These are phyloP conservation scores for Lissocephala sabroskyi DNA, from an alignment of 2,888 invertebrate genomes.

Conservation along the genomic window DNA sequence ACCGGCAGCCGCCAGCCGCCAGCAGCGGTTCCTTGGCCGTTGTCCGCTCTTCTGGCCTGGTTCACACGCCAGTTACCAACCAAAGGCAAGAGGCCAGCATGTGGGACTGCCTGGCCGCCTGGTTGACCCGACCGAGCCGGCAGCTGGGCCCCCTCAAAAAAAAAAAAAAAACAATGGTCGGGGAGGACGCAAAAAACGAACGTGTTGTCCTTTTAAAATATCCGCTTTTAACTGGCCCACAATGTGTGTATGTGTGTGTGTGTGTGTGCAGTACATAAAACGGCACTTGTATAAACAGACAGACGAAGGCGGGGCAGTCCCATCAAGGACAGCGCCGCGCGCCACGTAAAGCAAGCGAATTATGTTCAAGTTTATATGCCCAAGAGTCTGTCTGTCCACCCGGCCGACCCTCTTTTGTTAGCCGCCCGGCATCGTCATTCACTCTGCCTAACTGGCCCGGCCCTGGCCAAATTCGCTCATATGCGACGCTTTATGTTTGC, in stretches of 20 bases:
- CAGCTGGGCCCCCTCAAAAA: slow-evolving; percentile 6
- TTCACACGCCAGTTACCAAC: slow-evolving; percentile 43
- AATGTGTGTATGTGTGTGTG: not conserved
- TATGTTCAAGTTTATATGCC: slow-evolving; percentile 30
- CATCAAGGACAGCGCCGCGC: slow-evolving; percentile 41
- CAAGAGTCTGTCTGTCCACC: not conserved
- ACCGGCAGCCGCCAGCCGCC: slow-evolving; percentile 16
- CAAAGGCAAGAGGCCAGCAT: slow-evolving; percentile 29
- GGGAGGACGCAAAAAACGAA: not conserved
- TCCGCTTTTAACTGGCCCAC: slow-evolving; percentile 24
- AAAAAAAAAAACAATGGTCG: too few species aligned
- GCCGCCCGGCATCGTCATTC: slow-evolving; percentile 10
- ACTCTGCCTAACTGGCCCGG: not conserved
- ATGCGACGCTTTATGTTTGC: slow-evolving; percentile 57
- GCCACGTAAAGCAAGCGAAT: slow-evolving; percentile 22
- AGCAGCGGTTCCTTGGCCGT: slow-evolving; percentile 4
- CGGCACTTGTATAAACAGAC: slow-evolving; percentile 27
- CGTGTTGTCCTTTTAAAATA: slow-evolving; percentile 29
- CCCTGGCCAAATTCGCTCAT: slow-evolving; percentile 27
- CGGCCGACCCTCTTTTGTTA: not conserved
- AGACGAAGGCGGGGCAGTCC: slow-evolving; percentile 30
- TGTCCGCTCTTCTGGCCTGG: slow-evolving; percentile 4
- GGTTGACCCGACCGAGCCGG: too few species aligned
- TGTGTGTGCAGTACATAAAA: slow-evolving; percentile 14
- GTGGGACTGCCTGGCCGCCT: slow-evolving; percentile 20